Base-by-base conservation (phyloP, 2,113 vertebrate species). In the Ornithorhynchus anatinus region DNA sequence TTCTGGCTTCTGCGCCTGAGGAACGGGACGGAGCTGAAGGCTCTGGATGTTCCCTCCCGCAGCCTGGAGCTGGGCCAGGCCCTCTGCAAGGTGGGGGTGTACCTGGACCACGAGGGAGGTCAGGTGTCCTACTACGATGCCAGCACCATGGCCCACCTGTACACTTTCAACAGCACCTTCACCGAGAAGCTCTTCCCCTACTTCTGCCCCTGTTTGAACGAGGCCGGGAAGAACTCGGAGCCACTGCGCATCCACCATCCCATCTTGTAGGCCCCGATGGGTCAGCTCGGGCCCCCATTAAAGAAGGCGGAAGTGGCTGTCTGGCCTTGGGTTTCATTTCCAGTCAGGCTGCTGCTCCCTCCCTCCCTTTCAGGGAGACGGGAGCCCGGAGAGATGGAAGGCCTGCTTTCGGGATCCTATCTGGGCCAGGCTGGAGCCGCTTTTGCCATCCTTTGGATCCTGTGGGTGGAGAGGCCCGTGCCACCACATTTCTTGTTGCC, bases 1-100 rank as follows among this genome's bases (percentile, higher is more conserved):
- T 90, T 91, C 78, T 92, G 91, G 91, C 84, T 91, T 23, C 73
- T 92, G 40, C 84, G 86, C 77, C 76, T 91, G 61, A 86, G 89
- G 42, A 88, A 90, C 12, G 76, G 75, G 64, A 84, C 56, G 8
- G 84, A 90, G 33, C 76, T 91, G 50, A 91, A 87, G 59, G 90
- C 89, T 36, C 61, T 91, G 32, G 89, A 90, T 69, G 56, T 87
- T 8, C 82, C 86, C 15, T 72, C 81, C 19, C 86, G 57, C 27
- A 42, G 64, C 37, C 43, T 89, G 39, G 40, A 47, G 6, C 37
- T 86, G 35, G 35, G 5, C 2, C 1, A 29, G 6, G 52, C n/a
- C 10, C 74, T 85, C 13, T 19, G 15, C 12, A 84, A 51, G 59
- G 82, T 92, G 42, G 91, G 91, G 10, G 61, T 92, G 13, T 91